Percentiles rank a stretch among this genome's conserved stretches.
These are phyloP conservation scores for Scortum barcoo DNA, from an alignment of 2,113 vertebrate genomes.

Conservation along the genomic window DNA sequence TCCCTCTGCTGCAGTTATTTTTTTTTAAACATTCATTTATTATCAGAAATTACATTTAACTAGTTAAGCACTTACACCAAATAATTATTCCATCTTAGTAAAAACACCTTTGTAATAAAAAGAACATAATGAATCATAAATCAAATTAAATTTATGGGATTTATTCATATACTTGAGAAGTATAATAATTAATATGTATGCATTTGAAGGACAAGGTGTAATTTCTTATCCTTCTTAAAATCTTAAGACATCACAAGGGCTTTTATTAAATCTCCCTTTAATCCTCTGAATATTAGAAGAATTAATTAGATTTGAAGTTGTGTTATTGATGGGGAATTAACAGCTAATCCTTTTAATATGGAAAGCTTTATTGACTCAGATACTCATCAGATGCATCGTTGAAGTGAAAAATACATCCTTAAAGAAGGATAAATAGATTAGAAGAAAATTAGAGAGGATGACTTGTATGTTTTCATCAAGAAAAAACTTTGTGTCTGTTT, in stretches of 20 bases:
- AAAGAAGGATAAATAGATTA: background rate
- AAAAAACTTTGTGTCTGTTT: background rate
- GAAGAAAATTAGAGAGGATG: constrained; percentile 5
- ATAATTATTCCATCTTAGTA: background rate
- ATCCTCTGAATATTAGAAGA: constrained; percentile 40
- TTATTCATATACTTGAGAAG: constrained; percentile 17
- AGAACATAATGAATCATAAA: background rate
- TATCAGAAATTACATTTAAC: fast-evolving
- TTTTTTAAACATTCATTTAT: background rate
- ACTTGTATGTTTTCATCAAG: background rate
- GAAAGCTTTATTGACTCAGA: constrained; percentile 47
- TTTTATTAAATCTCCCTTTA: constrained; percentile 33
- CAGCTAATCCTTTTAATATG: constrained; percentile 58
- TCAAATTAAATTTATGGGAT: constrained; percentile 19
- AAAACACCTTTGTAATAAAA: constrained; percentile 14
- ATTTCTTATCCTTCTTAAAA: constrained; percentile 18
- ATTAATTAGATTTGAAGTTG: constrained; percentile 49
- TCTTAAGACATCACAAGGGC: constrained; percentile 16
- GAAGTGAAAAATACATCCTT: constrained; percentile 18
- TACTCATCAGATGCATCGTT: constrained; percentile 9
- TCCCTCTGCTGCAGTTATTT: background rate
- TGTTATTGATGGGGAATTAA: constrained; percentile 60
- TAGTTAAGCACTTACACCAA: background rate
- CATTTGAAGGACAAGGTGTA: background rate
- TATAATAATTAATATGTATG: constrained; percentile 13